phyloP scores from a whole-genome alignment of 2,113 vertebrate species.

The Gila orcuttii region DNA sequence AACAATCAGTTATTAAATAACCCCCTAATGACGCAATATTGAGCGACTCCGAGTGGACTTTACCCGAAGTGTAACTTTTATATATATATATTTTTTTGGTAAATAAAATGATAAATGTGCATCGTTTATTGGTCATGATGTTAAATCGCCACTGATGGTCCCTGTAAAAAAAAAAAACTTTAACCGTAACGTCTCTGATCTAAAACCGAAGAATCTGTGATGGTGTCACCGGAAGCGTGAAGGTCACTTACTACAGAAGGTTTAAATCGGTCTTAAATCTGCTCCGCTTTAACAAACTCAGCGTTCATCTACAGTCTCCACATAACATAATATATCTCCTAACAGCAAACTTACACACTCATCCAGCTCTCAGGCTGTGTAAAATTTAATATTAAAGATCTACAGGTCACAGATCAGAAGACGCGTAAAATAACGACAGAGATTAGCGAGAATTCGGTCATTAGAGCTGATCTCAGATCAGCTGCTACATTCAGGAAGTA shows the following conservation, averaged over 20 bases:
- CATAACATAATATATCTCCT: too few species aligned
- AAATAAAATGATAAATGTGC: not conserved
- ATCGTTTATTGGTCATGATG: too few species aligned
- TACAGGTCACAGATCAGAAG: not conserved
- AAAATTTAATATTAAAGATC: too few species aligned
- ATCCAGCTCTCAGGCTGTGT: too few species aligned
- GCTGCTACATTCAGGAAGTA: not conserved
- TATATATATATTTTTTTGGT: not conserved
- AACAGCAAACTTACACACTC: not conserved
- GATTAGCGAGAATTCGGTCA: not conserved
- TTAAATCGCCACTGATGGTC: not conserved
- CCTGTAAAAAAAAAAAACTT: not conserved
- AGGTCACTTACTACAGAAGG: not conserved
- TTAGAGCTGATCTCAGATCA: not conserved
- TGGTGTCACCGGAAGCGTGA: slow-evolving; percentile 9
- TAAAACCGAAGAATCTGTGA: not conserved
- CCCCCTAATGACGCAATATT: not conserved
- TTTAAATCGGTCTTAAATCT: not conserved
- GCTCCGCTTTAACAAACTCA: not conserved
- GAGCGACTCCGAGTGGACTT: not conserved
- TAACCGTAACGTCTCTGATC: not conserved
- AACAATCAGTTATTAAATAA: slow-evolving; percentile 8
- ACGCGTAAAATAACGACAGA: too few species aligned
- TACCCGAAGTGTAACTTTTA: not conserved
- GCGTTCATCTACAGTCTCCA: not conserved